A percentile compares a stretch with the other conserved stretches of the same genome.
Conservation (phyloP, 30 jellyfish, hydroid and myxozoan genomes). For the Hydra vulgaris region DNA sequence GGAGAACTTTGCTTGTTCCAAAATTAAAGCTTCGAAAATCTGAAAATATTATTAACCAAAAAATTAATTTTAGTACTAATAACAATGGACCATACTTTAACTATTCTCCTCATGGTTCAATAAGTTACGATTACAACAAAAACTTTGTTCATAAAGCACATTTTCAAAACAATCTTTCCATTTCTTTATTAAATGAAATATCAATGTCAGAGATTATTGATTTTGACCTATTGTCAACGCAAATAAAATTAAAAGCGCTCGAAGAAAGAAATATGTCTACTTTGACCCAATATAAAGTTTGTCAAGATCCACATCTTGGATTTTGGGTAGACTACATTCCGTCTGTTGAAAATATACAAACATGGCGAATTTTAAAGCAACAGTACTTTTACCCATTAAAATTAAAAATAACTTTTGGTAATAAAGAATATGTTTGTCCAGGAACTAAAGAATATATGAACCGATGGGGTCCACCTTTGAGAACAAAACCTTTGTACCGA, state of each 20-base stretch:
- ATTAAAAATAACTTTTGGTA: slow-evolving; percentile 12
- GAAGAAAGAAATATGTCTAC: slow-evolving; percentile 1
- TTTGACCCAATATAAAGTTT: slow-evolving; percentile 30
- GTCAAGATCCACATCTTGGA: slow-evolving; percentile 83
- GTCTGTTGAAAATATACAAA: slow-evolving; percentile 59
- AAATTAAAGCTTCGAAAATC: slow-evolving; percentile 34
- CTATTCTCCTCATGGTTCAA: too few relatives aligned
- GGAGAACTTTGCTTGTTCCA: slow-evolving; percentile 68
- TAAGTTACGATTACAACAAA: background rate
- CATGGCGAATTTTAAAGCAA: slow-evolving; percentile 62
- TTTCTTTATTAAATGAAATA: background rate
- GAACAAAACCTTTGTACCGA: slow-evolving; percentile 53
- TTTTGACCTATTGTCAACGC: slow-evolving; percentile 37
- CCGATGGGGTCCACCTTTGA: slow-evolving; percentile 94
- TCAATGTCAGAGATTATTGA: slow-evolving; percentile 49
- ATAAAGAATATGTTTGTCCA: slow-evolving; percentile 42
- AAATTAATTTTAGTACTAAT: too few relatives aligned
- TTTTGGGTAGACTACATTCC: slow-evolving; percentile 91
- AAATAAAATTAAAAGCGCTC: slow-evolving; percentile 14
- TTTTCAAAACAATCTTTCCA: background rate
- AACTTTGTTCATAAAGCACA: background rate
- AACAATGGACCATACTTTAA: background rate
- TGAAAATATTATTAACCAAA: background rate
- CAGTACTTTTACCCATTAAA: slow-evolving; percentile 74
- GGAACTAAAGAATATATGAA: slow-evolving; percentile 59